These are phyloP conservation scores for Anseranas semipalmata DNA, from an alignment of 2,113 vertebrate species.

Conservation along the genomic window DNA sequence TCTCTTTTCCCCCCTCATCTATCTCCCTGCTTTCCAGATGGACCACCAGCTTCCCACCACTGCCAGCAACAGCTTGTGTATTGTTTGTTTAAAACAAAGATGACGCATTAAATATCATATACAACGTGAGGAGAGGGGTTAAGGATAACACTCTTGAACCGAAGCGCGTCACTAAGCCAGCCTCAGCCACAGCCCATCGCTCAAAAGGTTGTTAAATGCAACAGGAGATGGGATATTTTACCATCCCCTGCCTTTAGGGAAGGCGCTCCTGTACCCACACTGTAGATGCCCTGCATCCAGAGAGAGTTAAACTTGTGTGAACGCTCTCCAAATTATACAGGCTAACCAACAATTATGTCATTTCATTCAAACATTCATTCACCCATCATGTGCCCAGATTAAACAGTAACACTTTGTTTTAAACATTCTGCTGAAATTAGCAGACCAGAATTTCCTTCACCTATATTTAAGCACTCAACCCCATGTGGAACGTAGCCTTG, in stretches of 20 bases:
- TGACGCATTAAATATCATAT: slow-evolving; percentile 92
- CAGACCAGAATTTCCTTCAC: slow-evolving; percentile 79
- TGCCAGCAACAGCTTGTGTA: slow-evolving; percentile 90
- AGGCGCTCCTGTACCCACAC: slow-evolving; percentile 22
- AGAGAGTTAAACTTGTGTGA: slow-evolving; percentile 77
- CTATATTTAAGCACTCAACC: slow-evolving; percentile 71
- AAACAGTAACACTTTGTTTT: slow-evolving; percentile 84
- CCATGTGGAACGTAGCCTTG: slow-evolving; percentile 21
- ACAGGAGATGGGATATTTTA: slow-evolving; percentile 36
- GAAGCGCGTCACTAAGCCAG: neutral
- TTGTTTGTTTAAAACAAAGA: slow-evolving; percentile 93
- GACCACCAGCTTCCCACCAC: slow-evolving; percentile 80
- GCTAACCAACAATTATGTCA: slow-evolving; percentile 82
- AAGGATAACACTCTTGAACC: slow-evolving; percentile 45
- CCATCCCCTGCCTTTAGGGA: neutral
- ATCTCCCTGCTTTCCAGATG: slow-evolving; percentile 88
- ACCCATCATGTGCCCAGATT: slow-evolving; percentile 80
- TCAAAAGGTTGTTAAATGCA: neutral
- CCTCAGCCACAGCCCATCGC: neutral
- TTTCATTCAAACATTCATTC: slow-evolving; percentile 82
- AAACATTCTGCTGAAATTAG: slow-evolving; percentile 80
- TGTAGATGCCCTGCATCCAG: slow-evolving; percentile 57
- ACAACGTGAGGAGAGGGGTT: slow-evolving; percentile 72
- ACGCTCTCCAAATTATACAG: slow-evolving; percentile 79
- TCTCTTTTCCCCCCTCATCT: slow-evolving; percentile 77